A percentile compares a stretch with the other conserved stretches of the same genome.
These are phyloP conservation scores for Sphecodes monilicornis DNA, from an alignment of 2,888 invertebrate species.

Conservation along the genomic window DNA sequence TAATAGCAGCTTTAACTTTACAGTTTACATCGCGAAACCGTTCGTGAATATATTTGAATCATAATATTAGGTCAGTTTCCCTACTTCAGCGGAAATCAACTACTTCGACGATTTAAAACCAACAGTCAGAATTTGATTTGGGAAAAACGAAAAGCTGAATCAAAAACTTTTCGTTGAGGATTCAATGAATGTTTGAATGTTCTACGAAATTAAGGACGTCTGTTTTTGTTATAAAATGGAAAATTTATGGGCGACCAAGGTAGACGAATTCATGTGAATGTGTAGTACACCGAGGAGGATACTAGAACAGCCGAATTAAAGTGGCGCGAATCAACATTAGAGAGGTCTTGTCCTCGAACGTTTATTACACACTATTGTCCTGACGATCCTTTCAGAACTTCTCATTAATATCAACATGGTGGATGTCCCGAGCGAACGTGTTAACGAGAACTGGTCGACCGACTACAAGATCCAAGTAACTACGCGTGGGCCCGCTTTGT, in stretches of 20 bases:
- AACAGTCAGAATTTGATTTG: too few species aligned
- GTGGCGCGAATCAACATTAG: background rate
- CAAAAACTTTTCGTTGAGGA: too few species aligned
- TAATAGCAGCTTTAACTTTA: background rate
- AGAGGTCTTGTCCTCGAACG: background rate
- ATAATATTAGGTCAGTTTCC: background rate
- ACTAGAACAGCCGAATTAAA: background rate
- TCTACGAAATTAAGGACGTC: too few species aligned
- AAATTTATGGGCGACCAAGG: too few species aligned
- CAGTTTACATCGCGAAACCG: background rate
- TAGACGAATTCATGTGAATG: too few species aligned
- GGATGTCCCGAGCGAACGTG: background rate
- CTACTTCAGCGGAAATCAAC: too few species aligned
- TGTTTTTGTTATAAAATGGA: background rate
- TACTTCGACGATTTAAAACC: too few species aligned
- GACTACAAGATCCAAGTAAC: slow-evolving; percentile 28
- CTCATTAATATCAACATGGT: slow-evolving; percentile 7
- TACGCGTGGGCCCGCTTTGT: slow-evolving; percentile 27
- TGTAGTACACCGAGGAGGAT: background rate
- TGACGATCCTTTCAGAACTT: background rate
- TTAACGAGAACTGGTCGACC: slow-evolving; percentile 25
- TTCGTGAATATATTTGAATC: background rate
- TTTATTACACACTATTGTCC: background rate
- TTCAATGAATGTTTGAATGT: background rate
- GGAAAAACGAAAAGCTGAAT: too few species aligned